These are phyloP conservation scores for Zygothrica quintamaculata DNA, from an alignment of 2,888 invertebrate species.

Conservation along the genomic window DNA sequence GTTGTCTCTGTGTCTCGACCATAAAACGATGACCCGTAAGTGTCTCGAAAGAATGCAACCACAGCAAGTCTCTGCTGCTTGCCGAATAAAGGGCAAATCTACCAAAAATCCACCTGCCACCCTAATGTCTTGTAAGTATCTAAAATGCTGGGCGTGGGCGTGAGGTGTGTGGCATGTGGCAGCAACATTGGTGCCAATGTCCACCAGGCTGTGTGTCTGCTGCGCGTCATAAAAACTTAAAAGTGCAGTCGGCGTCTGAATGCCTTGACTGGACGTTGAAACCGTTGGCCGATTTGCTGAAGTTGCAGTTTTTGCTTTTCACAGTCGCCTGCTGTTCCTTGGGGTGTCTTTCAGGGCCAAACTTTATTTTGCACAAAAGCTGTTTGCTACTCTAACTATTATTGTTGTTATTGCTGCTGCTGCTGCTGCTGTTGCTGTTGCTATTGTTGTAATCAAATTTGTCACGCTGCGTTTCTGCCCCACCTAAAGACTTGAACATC, in stretches of 20 bases:
- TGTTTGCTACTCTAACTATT: constrained; percentile 9
- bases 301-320: constrained; percentile 47
- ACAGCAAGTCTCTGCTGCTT: constrained; percentile 22
- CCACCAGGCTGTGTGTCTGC: constrained; percentile 38
- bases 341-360: constrained; percentile 49
- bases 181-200: constrained; percentile 34
- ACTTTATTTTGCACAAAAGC: constrained; percentile 26
- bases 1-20: constrained; percentile 33
- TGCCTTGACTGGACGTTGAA: constrained; percentile 1
- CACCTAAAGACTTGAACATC: constrained; percentile 33
- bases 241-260: constrained; percentile 52
- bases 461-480: constrained; percentile 57
- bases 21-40: constrained; percentile 77
- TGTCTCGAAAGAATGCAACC: constrained; percentile 58
- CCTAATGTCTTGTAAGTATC: constrained; percentile 5
- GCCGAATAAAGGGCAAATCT: constrained; percentile 25
- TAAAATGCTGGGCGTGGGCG: constrained; percentile 21
- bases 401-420: constrained; percentile 20
- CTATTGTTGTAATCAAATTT: constrained; percentile 70
- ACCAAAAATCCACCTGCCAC: constrained; percentile 31
- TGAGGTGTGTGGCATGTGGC: not conserved
- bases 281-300: constrained; percentile 60
- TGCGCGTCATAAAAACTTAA: constrained; percentile 51
- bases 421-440: constrained; percentile 21
- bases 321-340: constrained; percentile 43